These are phyloP conservation scores for Temnothorax rugatulus DNA, from an alignment of 2,888 invertebrate species.

Conservation along the genomic window DNA sequence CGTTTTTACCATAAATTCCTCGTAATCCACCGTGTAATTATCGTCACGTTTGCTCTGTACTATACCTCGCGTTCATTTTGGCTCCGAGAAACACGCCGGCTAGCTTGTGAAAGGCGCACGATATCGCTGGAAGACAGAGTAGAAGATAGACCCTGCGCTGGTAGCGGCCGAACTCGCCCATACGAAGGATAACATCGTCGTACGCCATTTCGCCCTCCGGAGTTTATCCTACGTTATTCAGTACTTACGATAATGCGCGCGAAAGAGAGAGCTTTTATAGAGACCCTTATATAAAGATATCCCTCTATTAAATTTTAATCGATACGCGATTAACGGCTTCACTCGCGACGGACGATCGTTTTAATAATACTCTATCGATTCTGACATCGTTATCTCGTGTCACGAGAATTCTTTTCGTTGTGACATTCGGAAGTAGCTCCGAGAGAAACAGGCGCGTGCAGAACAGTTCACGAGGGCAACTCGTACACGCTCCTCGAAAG, in stretches of 20 bases:
- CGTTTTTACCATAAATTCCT: slow-evolving; percentile 33
- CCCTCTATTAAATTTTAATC: slow-evolving; percentile 4
- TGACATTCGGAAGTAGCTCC: not conserved
- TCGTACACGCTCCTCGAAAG: not conserved
- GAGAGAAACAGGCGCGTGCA: not conserved
- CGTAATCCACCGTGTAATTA: not conserved
- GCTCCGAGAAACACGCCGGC: slow-evolving; percentile 91
- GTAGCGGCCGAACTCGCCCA: slow-evolving; percentile 91
- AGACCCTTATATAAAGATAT: slow-evolving; percentile 1
- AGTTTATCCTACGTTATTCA: not conserved
- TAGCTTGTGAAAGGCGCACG: slow-evolving; percentile 92
- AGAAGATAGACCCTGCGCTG: slow-evolving; percentile 90
- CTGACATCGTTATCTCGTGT: slow-evolving; percentile 18
- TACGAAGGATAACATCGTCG: slow-evolving; percentile 90
- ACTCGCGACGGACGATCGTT: not conserved
- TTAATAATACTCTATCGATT: slow-evolving; percentile 5
- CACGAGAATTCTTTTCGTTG: slow-evolving; percentile 6
- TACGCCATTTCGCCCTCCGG: slow-evolving; percentile 88
- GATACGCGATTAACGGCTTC: not conserved
- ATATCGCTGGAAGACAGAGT: slow-evolving; percentile 90
- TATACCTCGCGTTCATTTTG: slow-evolving; percentile 89
- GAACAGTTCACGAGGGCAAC: not conserved
- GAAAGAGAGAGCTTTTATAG: not conserved
- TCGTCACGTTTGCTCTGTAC: not conserved
- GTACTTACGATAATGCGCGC: not conserved